These are phyloP conservation scores for Dysmachus trigonus DNA, from an alignment of 2,888 invertebrate species.

Conservation along the genomic window DNA sequence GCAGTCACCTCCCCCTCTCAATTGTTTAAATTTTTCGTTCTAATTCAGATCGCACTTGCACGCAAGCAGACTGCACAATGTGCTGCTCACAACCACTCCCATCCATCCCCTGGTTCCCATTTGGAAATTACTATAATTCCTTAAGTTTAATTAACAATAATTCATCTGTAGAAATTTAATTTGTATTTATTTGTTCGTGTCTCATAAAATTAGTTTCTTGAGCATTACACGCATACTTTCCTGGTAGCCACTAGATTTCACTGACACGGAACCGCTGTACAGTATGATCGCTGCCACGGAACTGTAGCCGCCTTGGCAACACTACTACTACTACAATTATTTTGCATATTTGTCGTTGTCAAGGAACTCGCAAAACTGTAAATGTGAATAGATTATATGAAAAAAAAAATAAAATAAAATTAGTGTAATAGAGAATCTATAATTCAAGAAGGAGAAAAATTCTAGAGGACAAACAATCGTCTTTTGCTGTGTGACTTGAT, in stretches of 20 bases:
- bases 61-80: background rate
- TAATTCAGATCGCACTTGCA: background rate
- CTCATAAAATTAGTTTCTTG: conserved; percentile 28
- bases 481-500: conserved; percentile 15
- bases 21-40: background rate
- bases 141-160: conserved; percentile 35
- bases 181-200: conserved; percentile 39
- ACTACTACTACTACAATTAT: background rate
- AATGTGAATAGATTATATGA: conserved; percentile 33
- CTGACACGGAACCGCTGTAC: conserved; percentile 5
- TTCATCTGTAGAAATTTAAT: conserved; percentile 34
- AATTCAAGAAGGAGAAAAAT: background rate
- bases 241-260: conserved; percentile 2
- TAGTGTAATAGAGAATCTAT: conserved; percentile 25
- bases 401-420: background rate
- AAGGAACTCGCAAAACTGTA: conserved; percentile 37
- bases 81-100: background rate
- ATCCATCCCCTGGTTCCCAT: background rate
- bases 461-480: background rate
- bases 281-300: conserved; percentile 27
- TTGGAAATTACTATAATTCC: conserved; percentile 10
- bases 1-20: background rate
- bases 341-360: conserved; percentile 21
- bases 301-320: conserved; percentile 19
- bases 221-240: conserved; percentile 8